Conservation (phyloP, 2,797 vertebrate species). For the Bucorvus abyssinicus region DNA sequence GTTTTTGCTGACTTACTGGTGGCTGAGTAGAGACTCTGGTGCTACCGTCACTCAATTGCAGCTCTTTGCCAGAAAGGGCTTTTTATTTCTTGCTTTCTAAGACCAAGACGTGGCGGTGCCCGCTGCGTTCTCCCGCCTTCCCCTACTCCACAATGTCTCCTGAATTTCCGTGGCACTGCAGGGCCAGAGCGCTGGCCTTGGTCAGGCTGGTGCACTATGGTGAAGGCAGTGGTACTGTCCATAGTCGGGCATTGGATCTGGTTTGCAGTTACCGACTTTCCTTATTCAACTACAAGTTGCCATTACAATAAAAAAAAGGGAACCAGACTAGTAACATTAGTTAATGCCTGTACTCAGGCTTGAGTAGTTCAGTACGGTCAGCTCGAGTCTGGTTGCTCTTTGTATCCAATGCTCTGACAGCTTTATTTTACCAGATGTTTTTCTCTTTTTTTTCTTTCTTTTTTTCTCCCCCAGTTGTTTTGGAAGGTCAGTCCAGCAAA, state of each 20-base stretch:
- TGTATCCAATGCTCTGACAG: not conserved
- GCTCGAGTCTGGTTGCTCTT: not conserved
- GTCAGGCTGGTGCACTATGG: not conserved
- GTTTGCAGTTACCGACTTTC: not conserved
- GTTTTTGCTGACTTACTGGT: not conserved
- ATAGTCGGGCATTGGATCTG: not conserved
- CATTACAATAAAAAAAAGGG: not conserved
- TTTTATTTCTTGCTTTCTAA: not conserved
- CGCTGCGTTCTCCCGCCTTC: fast-evolving
- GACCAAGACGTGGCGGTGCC: not conserved
- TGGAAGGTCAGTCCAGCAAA: conserved; percentile 82
- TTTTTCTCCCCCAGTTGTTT: conserved; percentile 58
- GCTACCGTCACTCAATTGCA: not conserved
- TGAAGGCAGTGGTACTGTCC: not conserved
- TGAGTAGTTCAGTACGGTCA: not conserved
- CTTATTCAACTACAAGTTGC: not conserved
- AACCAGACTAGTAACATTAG: not conserved
- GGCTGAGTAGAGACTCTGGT: not conserved
- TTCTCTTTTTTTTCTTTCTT: not conserved
- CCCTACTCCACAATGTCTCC: not conserved
- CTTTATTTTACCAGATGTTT: not conserved
- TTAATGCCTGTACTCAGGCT: not conserved
- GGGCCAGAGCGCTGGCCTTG: not conserved
- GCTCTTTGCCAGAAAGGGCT: not conserved
- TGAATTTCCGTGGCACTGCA: not conserved